Conservation (phyloP, 2,113 vertebrate species). For the Thymallus thymallus region DNA sequence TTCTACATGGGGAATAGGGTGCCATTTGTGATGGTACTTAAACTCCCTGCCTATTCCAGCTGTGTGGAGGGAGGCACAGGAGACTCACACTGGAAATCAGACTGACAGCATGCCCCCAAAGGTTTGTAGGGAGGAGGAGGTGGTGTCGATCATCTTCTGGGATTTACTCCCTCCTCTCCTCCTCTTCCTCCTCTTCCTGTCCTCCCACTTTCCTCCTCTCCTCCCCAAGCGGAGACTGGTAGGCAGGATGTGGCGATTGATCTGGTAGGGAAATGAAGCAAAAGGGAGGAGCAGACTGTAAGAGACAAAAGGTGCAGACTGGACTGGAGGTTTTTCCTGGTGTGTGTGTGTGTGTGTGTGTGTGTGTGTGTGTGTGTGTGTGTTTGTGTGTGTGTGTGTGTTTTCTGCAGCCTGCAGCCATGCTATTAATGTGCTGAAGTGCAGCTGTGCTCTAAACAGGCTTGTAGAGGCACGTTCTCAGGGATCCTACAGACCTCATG, state of each 20-base stretch:
- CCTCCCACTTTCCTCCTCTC: constrained; percentile 24
- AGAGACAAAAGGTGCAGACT: constrained; percentile 66
- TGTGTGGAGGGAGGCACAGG: constrained; percentile 31
- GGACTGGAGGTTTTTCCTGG: constrained; percentile 8
- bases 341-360: no score
- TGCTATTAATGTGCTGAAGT: constrained; percentile 49
- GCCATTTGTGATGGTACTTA: no score
- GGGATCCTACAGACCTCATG: background rate
- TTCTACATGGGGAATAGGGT: no score
- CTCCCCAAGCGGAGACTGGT: constrained; percentile 47
- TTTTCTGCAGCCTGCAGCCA: constrained; percentile 45
- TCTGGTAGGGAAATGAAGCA: constrained; percentile 39
- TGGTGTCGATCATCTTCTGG: constrained; percentile 51
- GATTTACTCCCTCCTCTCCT: constrained; percentile 18
- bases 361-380: no score
- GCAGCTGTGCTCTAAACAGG: constrained; percentile 43
- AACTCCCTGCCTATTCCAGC: no score
- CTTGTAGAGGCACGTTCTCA: constrained; percentile 51
- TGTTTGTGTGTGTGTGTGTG: no score
- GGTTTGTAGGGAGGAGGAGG: constrained; percentile 34
- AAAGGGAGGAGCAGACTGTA: constrained; percentile 52
- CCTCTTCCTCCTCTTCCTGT: constrained; percentile 26
- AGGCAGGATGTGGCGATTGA: constrained; percentile 52
- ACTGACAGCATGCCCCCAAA: background rate
- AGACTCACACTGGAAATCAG: background rate